Conservation (phyloP, 2,113 vertebrate genomes). For the Neodontobutis hainanensis region DNA sequence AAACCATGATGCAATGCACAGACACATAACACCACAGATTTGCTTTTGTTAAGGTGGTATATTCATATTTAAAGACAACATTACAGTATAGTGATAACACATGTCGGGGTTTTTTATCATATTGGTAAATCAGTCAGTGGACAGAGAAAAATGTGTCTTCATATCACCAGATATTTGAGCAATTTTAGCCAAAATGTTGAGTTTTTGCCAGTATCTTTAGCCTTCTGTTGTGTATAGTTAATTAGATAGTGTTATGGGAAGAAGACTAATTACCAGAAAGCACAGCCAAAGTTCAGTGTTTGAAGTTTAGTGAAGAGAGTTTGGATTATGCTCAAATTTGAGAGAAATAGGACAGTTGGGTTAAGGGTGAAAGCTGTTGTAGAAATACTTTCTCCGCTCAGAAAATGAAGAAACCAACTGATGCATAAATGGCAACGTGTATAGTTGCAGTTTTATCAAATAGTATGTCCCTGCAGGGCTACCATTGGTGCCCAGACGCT, state of each 20-base stretch:
- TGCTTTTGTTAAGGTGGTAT: no score
- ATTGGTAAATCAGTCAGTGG: no score
- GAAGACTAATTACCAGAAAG: background rate
- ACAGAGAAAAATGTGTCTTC: no score
- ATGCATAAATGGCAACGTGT: no score
- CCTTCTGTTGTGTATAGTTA: background rate
- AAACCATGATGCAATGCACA: no score
- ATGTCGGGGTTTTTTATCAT: no score
- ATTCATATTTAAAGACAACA: no score
- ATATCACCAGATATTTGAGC: background rate
- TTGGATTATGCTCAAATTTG: background rate
- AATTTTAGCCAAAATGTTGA: background rate
- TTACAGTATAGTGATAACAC: no score
- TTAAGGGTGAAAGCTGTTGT: constrained; percentile 1
- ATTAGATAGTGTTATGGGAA: constrained; percentile 3
- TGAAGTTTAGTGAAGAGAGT: background rate
- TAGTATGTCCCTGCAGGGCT: no score
- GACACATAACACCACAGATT: no score
- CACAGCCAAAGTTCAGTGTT: constrained; percentile 4
- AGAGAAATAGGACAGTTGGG: background rate
- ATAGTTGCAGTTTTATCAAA: no score
- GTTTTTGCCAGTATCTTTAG: background rate
- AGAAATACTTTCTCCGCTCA: background rate
- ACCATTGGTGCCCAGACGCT: no score
- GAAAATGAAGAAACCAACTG: background rate